Conservation (phyloP, 2,797 vertebrate species). For the Heteromormyrus szaboi region DNA sequence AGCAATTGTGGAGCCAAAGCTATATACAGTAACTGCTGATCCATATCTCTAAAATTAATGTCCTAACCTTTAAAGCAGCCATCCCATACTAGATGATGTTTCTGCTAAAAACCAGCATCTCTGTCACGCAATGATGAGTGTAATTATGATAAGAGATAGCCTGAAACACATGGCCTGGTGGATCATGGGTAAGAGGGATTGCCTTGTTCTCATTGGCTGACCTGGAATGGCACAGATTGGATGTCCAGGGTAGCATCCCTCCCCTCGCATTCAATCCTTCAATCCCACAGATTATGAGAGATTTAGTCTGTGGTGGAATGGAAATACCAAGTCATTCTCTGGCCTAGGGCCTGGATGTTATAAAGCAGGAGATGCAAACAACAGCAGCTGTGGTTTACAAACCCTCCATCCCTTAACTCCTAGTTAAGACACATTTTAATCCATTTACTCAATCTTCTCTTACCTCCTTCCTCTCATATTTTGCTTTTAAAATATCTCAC, state of each 20-base stretch:
- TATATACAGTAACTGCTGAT: not conserved
- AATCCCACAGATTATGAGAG: not conserved
- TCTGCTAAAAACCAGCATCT: not conserved
- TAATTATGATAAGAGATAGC: slow-evolving; percentile 1
- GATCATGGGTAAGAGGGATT: not conserved
- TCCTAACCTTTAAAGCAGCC: not conserved
- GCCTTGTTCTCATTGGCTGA: not conserved
- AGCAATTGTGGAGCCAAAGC: not conserved
- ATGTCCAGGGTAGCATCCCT: not conserved
- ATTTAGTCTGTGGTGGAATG: not conserved
- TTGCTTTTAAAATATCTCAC: not conserved
- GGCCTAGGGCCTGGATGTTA: not conserved
- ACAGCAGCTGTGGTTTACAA: not conserved
- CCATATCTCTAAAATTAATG: not conserved
- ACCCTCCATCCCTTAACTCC: not conserved
- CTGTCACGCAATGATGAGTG: not conserved
- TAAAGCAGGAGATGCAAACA: not conserved
- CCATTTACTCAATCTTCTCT: slow-evolving; percentile 2
- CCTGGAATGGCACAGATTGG: not conserved
- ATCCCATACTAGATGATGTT: not conserved
- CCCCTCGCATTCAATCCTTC: not conserved
- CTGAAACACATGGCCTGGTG: not conserved
- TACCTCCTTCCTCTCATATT: not conserved
- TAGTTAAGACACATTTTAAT: slow-evolving; percentile 8
- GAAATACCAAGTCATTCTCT: not conserved